Conservation (phyloP, 2,797 vertebrate species). For the Galaxias olidus region DNA sequence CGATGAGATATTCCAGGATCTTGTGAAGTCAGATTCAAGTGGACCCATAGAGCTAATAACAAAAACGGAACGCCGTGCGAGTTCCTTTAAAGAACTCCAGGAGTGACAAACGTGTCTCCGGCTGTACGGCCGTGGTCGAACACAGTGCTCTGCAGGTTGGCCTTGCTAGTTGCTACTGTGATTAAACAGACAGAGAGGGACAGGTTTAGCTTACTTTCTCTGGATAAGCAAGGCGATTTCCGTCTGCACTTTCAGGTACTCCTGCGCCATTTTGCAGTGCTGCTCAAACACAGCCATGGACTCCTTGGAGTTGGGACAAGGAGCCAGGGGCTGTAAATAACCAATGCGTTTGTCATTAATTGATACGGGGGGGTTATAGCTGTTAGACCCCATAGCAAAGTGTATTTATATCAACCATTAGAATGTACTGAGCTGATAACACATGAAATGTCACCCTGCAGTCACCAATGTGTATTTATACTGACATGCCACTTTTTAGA, state of each 20-base stretch:
- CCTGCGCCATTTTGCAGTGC: constrained; percentile 99
- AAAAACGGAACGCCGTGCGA: neutral
- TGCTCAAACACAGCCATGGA: constrained; percentile 99
- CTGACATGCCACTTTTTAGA: constrained; percentile 54
- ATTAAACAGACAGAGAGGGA: too few relatives aligned
- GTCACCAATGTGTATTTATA: constrained; percentile 55
- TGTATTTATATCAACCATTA: constrained; percentile 63
- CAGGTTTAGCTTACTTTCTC: constrained; percentile 88
- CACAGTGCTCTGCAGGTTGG: neutral
- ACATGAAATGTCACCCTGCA: constrained; percentile 39
- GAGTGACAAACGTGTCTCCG: too few relatives aligned
- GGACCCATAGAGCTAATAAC: neutral
- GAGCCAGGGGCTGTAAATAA: constrained; percentile 91
- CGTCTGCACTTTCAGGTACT: constrained; percentile 99
- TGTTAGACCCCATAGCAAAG: constrained; percentile 51
- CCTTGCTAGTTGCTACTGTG: neutral
- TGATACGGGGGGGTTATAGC: constrained; percentile 55
- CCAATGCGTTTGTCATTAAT: constrained; percentile 47
- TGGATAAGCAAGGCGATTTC: constrained; percentile 97
- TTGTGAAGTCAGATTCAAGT: neutral
- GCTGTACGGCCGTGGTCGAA: too few relatives aligned
- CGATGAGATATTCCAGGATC: neutral
- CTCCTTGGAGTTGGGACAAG: constrained; percentile 99
- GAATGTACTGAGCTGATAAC: constrained; percentile 64
- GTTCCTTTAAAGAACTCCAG: neutral